Evolutionary conservation across 2,113 vertebrate genomes (phyloP).

Genomic region (Ammodytes marinus): DNA sequence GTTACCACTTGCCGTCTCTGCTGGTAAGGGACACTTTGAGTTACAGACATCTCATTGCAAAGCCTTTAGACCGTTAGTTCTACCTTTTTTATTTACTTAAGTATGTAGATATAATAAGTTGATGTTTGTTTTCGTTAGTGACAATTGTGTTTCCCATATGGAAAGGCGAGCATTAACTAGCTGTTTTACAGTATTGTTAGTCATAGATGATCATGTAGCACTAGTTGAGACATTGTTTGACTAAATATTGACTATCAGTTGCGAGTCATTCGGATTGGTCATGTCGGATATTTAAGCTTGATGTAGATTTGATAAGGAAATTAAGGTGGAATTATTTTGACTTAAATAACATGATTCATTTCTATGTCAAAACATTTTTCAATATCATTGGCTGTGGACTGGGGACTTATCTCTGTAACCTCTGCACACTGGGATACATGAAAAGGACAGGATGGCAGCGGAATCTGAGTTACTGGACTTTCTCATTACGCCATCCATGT

Average conservation of each 20-base stretch:
- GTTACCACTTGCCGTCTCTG: slow-evolving; percentile 68
- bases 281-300: slow-evolving; percentile 38
- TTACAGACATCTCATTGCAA: slow-evolving; percentile 23
- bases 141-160: slow-evolving; percentile 51
- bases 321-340: background rate
- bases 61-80: slow-evolving; percentile 24
- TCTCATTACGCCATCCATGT: background rate
- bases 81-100: slow-evolving; percentile 29
- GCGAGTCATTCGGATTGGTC: background rate
- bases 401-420: slow-evolving; percentile 2
- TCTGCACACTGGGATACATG: background rate
- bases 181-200: slow-evolving; percentile 53
- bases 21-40: slow-evolving; percentile 72
- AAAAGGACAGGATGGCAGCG: background rate
- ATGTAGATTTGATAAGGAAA: slow-evolving; percentile 27
- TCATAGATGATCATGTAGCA: slow-evolving; percentile 54
- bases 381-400: background rate
- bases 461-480: slow-evolving; percentile 15
- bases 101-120: slow-evolving; percentile 5
- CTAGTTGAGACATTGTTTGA: slow-evolving; percentile 19
- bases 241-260: slow-evolving; percentile 14
- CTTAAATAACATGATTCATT: background rate
- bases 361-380: background rate
- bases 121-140: slow-evolving; percentile 42
- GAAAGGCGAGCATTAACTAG: slow-evolving; percentile 47